A percentile compares a stretch with the other conserved stretches of the same genome.
These are phyloP conservation scores for Nomada ruficornis DNA, from an alignment of 2,888 invertebrate genomes.

Conservation along the genomic window DNA sequence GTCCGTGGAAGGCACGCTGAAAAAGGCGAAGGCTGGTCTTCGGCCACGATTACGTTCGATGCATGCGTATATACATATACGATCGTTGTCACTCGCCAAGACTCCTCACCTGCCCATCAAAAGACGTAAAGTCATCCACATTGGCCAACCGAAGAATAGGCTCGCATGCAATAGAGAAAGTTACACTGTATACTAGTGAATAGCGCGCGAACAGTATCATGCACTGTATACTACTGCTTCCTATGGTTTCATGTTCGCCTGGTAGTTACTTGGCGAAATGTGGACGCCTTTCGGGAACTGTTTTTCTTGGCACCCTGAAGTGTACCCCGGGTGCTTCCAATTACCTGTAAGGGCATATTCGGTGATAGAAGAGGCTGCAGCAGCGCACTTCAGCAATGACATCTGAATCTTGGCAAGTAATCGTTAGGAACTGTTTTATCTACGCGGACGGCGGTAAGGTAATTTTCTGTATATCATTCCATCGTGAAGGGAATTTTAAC, in stretches of 20 bases:
- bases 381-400: not conserved
- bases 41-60: slow-evolving; percentile 62
- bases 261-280: slow-evolving; percentile 81
- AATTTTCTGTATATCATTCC: not conserved
- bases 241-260: slow-evolving; percentile 67
- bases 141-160: slow-evolving; percentile 81
- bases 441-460: slow-evolving; percentile 30
- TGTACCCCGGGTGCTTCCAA: slow-evolving; percentile 64
- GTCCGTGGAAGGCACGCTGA: slow-evolving; percentile 57
- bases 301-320: slow-evolving; percentile 78
- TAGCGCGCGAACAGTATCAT: not conserved
- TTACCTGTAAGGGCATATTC: slow-evolving; percentile 62
- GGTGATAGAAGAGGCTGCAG: slow-evolving; percentile 23
- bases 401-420: slow-evolving; percentile 5
- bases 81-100: slow-evolving; percentile 83
- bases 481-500: not conserved
- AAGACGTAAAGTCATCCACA: slow-evolving; percentile 84
- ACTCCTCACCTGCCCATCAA: slow-evolving; percentile 85
- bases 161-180: slow-evolving; percentile 67
- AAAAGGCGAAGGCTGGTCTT: slow-evolving; percentile 65
- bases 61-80: slow-evolving; percentile 64
- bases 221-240: slow-evolving; percentile 13
- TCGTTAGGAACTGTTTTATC: slow-evolving; percentile 38
- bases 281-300: slow-evolving; percentile 83
- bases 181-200: not conserved